Base-by-base conservation (phyloP, 2,113 vertebrate genomes). In the Circaetus cinerascens region DNA sequence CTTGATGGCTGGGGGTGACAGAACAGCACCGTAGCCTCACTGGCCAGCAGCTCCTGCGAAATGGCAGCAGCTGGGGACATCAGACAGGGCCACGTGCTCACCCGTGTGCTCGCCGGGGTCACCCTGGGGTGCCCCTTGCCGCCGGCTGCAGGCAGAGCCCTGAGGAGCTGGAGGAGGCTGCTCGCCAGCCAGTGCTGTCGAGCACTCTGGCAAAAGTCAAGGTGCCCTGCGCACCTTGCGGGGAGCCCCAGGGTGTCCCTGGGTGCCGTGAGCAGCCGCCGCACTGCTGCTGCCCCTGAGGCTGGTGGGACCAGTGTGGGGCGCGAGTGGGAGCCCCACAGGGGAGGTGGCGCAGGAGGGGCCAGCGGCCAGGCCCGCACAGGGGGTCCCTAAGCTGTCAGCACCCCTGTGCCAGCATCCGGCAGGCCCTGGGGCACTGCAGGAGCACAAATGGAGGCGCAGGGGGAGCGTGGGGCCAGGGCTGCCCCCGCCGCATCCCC, bases 51-150 rank as follows among this genome's bases (percentile, higher is more conserved):
- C 82, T 93, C 60, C 89, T 86, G 91, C 38, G 53, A 59, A 92
- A 74, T 36, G 2, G 67, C 89, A 80, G 91, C 80, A 89, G 46
- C 68, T 84, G 94, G 64, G 72, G 69, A 92, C 68, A 78, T 86
- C 89, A 94, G 83, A 60, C 64, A 73, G 51, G 51, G 72, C 83
- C 95, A 96, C 74, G 80, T 94, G 96, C 88, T 92, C 7, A 3
- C 66, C 90, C 51, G n/a, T 89, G 83, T 86, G 93, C 91, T 96
- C 2, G 0, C 78, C 0, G 22, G 94, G 86, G 94, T 96, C 93
- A 96, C 94, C 95, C 93, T 91, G 94, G 91, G 83, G 91, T 96
- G 91, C 84, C 41, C 92, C 96, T 96, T 94, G 87, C 75, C 1
- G 46, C 51, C 3, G 43, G 32, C 59, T 11, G 68, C 43, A 27